Conservation (phyloP, 2,797 vertebrate species). For the Micropoecilia bifurca region DNA sequence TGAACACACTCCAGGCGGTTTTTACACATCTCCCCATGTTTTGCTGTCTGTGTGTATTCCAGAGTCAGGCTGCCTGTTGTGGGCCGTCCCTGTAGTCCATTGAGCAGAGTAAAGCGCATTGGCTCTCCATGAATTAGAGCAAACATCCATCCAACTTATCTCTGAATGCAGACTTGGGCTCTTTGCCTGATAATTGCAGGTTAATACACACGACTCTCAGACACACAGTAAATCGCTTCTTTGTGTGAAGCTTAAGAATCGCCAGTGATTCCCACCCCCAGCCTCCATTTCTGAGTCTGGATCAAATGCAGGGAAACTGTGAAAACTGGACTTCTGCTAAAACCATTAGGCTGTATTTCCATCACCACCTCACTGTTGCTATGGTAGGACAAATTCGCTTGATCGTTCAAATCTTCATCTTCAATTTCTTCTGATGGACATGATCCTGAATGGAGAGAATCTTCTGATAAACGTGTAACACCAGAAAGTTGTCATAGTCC, state of each 20-base stretch:
- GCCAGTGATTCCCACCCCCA: conserved; percentile 36
- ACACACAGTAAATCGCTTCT: conserved; percentile 65
- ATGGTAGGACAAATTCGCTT: conserved; percentile 27
- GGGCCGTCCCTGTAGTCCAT: conserved; percentile 42
- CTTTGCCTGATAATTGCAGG: conserved; percentile 59
- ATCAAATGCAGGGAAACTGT: conserved; percentile 46
- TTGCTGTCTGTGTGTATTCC: conserved; percentile 30
- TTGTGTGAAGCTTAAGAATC: conserved; percentile 68
- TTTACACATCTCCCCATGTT: conserved; percentile 22
- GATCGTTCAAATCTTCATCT: conserved; percentile 41
- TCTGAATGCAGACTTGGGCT: conserved; percentile 65
- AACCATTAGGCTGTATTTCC: conserved; percentile 25
- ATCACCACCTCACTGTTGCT: conserved; percentile 21
- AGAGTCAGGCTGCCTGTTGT: conserved; percentile 18
- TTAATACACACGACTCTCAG: conserved; percentile 52
- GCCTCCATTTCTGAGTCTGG: conserved; percentile 36
- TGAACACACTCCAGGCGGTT: not conserved
- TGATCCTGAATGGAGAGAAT: conserved; percentile 34
- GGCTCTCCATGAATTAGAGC: conserved; percentile 60
- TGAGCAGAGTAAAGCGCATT: conserved; percentile 48
- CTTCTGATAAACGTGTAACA: conserved; percentile 45
- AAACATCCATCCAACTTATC: conserved; percentile 73
- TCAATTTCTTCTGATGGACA: conserved; percentile 28
- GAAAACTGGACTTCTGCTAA: conserved; percentile 44
- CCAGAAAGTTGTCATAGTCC: conserved; percentile 63